phyloP scores from a whole-genome alignment of 2,113 vertebrate genomes.

The Zosterops lateralis region DNA sequence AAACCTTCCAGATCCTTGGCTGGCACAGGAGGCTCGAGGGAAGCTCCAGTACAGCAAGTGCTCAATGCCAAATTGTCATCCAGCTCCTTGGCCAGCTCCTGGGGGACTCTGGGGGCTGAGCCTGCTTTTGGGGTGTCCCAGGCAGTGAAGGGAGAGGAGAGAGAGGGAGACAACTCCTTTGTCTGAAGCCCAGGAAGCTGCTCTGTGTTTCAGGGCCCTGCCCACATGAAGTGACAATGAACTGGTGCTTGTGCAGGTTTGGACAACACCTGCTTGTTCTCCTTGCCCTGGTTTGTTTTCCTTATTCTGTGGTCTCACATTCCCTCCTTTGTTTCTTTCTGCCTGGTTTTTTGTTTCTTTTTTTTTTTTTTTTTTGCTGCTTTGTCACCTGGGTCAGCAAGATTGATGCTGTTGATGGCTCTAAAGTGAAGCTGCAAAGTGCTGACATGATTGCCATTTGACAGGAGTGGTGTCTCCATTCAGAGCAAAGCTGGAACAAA shows the following conservation, averaged over 20 bases:
- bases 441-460: background rate
- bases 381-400: background rate
- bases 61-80: background rate
- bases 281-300: background rate
- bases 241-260: background rate
- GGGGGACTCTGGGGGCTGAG: background rate
- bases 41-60: background rate
- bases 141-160: background rate
- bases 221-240: background rate
- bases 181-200: background rate
- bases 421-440: background rate
- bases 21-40: rapidly evolving
- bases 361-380: background rate
- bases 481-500: background rate
- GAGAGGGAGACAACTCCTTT: background rate
- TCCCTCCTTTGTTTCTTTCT: background rate
- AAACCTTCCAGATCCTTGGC: rapidly evolving
- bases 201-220: background rate
- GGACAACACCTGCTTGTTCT: background rate
- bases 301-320: background rate
- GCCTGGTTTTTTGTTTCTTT: background rate
- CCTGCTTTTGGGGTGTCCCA: background rate
- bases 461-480: background rate
- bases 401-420: background rate
- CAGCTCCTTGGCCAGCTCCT: background rate